These are phyloP conservation scores for Salvator merianae DNA, from an alignment of 2,113 vertebrate genomes.

Conservation along the genomic window DNA sequence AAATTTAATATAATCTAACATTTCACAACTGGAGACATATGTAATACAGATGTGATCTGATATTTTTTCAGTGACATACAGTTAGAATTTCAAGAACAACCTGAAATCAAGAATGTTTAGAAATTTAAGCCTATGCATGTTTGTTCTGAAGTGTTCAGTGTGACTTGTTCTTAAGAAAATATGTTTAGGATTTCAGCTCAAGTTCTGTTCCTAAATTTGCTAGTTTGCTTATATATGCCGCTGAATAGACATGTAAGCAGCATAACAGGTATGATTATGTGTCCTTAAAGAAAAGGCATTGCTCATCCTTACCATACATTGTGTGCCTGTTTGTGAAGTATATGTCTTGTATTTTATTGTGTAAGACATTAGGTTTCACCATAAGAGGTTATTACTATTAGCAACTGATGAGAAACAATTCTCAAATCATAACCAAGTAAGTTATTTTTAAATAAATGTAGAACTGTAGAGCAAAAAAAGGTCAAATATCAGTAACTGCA, in stretches of 20 bases:
- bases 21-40: slow-evolving; percentile 16
- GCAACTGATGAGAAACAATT: slow-evolving; percentile 40
- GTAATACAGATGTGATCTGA: slow-evolving; percentile 33
- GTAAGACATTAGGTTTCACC: slow-evolving; percentile 49
- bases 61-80: slow-evolving; percentile 40
- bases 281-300: slow-evolving; percentile 54
- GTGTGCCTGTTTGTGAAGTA: slow-evolving; percentile 57
- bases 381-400: slow-evolving; percentile 43
- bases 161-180: not conserved
- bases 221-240: slow-evolving; percentile 55
- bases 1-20: accelerated
- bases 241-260: slow-evolving; percentile 47
- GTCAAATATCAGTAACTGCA: slow-evolving; percentile 23
- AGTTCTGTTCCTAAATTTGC: slow-evolving; percentile 41
- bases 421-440: slow-evolving; percentile 40
- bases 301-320: slow-evolving; percentile 42
- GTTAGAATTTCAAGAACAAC: slow-evolving; percentile 45
- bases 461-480: slow-evolving; percentile 16
- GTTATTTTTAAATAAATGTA: slow-evolving; percentile 33
- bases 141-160: not conserved
- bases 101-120: slow-evolving; percentile 10
- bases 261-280: slow-evolving; percentile 39
- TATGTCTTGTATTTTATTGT: slow-evolving; percentile 50
- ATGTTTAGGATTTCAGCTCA: not conserved
- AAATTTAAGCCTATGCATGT: slow-evolving; percentile 12